phyloP scores from a whole-genome alignment of 2,888 invertebrate species.

The Charanyca ferruginea region DNA sequence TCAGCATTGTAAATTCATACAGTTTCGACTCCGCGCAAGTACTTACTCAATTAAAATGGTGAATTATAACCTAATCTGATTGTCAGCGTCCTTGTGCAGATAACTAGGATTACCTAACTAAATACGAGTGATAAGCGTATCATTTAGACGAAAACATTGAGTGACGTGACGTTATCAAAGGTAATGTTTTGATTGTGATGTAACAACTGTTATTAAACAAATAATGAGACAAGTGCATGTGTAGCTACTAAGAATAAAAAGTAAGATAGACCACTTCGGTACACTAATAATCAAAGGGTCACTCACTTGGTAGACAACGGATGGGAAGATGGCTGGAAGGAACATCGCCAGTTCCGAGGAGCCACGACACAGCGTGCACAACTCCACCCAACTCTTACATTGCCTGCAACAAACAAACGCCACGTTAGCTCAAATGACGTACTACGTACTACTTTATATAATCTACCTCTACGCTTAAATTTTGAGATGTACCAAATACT shows the following conservation, averaged over 20 bases:
- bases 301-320: slow-evolving; percentile 65
- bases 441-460: neutral
- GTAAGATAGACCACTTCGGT: neutral
- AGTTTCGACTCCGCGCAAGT: slow-evolving; percentile 35
- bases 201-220: slow-evolving; percentile 36
- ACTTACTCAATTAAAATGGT: slow-evolving; percentile 30
- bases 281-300: slow-evolving; percentile 19
- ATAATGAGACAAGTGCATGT: slow-evolving; percentile 4
- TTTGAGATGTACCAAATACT: no score
- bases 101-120: slow-evolving; percentile 28
- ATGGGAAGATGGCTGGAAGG: slow-evolving; percentile 49
- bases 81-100: slow-evolving; percentile 35
- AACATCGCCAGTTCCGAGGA: slow-evolving; percentile 64
- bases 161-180: slow-evolving; percentile 37
- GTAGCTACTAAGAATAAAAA: neutral
- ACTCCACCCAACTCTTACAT: slow-evolving; percentile 54
- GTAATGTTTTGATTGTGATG: slow-evolving; percentile 23
- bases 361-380: slow-evolving; percentile 36
- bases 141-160: slow-evolving; percentile 20
- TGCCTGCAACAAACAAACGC: slow-evolving; percentile 67
- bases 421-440: slow-evolving; percentile 14
- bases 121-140: slow-evolving; percentile 32
- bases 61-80: slow-evolving; percentile 52
- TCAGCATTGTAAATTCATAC: slow-evolving; percentile 41
- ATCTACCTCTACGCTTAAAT: no score